phyloP scores from a whole-genome alignment of 2,113 vertebrate species.

The Pterocles orientalis region DNA sequence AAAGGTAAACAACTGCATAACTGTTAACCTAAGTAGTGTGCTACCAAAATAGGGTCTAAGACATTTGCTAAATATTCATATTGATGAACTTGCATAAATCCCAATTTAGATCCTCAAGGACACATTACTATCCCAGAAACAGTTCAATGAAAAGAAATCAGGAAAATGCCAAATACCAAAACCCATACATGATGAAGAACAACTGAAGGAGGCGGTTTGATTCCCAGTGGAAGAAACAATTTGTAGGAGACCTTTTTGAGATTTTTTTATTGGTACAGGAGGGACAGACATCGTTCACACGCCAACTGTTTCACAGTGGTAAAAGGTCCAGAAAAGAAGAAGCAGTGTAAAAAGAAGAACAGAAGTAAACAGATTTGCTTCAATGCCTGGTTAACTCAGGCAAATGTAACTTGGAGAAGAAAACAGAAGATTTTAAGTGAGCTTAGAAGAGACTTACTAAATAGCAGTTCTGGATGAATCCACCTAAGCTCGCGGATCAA shows the following conservation, averaged over 20 bases:
- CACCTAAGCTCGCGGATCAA: background rate
- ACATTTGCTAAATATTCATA: background rate
- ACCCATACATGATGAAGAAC: background rate
- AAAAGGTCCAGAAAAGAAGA: conserved; percentile 27
- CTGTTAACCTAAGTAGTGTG: background rate
- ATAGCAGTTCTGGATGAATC: background rate
- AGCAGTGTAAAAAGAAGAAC: conserved; percentile 1
- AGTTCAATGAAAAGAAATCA: background rate
- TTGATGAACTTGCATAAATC: background rate
- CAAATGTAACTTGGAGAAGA: background rate
- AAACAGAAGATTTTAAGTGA: conserved; percentile 2
- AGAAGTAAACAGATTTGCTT: conserved; percentile 31
- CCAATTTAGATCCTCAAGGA: background rate
- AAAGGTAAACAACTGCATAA: background rate
- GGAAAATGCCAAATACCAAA: background rate
- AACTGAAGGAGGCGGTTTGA: background rate
- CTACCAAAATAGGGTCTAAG: background rate
- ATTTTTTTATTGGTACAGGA: conserved; percentile 14
- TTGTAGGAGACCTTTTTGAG: background rate
- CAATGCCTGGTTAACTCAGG: background rate
- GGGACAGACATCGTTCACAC: conserved; percentile 28
- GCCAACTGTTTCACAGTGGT: conserved; percentile 51
- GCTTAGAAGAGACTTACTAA: background rate
- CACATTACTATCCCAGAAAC: background rate
- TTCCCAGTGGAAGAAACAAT: background rate